phyloP scores from a whole-genome alignment of 2,888 invertebrate species.

The Phoenoteleia sp. region DNA sequence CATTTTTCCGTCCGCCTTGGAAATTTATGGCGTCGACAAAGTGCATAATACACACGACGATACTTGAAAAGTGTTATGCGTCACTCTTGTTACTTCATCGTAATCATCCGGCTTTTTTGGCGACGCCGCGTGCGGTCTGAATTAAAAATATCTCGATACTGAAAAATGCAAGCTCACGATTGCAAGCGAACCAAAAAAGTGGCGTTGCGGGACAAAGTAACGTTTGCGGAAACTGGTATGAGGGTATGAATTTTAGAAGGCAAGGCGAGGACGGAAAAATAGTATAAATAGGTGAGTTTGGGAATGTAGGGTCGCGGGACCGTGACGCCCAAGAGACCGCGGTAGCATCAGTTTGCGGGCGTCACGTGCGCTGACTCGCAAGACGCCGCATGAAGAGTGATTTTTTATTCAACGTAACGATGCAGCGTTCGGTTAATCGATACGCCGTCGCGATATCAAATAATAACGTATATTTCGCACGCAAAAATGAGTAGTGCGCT shows the following conservation, averaged over 20 bases:
- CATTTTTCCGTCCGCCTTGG: background rate
- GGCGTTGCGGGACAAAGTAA: conserved; percentile 1
- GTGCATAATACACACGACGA: conserved; percentile 12
- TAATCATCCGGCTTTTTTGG: conserved; percentile 23
- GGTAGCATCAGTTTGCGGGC: conserved; percentile 15
- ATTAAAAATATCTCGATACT: conserved; percentile 28
- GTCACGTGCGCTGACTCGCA: conserved; percentile 24
- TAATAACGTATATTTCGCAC: no score
- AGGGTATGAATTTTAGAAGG: conserved; percentile 32
- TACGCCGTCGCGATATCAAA: background rate
- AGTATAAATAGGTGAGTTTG: conserved; percentile 1
- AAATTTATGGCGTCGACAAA: conserved; percentile 21
- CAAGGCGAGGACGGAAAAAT: conserved; percentile 16
- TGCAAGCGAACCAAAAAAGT: background rate
- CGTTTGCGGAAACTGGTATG: background rate
- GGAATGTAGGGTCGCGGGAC: background rate
- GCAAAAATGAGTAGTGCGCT: no score
- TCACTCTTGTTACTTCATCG: conserved; percentile 33
- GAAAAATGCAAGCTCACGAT: background rate
- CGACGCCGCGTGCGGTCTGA: background rate
- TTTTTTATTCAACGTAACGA: conserved; percentile 26
- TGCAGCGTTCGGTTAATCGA: background rate
- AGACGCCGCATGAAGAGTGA: conserved; percentile 21
- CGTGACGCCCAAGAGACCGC: conserved; percentile 25
- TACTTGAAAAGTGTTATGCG: conserved; percentile 6